Percentiles rank a stretch among this genome's conserved stretches.
Conservation (phyloP, 2,888 invertebrate genomes). For the Agapetus fuscipes region DNA sequence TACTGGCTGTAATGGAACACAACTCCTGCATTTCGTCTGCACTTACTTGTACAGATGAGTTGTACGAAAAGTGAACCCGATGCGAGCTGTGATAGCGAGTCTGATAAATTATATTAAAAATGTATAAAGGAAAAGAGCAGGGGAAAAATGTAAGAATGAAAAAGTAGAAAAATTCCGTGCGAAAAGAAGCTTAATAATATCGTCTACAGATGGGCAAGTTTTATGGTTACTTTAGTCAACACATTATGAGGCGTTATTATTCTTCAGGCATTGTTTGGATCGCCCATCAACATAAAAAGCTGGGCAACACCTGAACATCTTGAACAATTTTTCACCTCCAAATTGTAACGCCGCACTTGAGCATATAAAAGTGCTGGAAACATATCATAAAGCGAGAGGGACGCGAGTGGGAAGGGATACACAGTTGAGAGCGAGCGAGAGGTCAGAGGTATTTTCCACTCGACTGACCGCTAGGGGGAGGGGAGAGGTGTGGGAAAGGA, state of each 20-base stretch:
- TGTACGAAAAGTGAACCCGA: too few species aligned
- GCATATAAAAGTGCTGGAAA: conserved; percentile 9
- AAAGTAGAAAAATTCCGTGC: too few species aligned
- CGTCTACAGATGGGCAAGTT: too few species aligned
- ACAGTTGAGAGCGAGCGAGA: conserved; percentile 4
- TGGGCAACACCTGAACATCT: conserved; percentile 6
- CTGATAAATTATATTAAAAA: background rate
- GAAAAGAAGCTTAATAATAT: too few species aligned
- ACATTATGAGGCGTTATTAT: conserved; percentile 1
- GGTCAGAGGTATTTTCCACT: conserved; percentile 20
- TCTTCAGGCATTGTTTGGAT: conserved; percentile 1
- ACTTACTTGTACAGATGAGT: too few species aligned
- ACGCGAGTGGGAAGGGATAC: conserved; percentile 1
- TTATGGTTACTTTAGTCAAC: conserved; percentile 3
- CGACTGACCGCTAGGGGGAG: conserved; percentile 13
- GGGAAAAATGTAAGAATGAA: too few species aligned
- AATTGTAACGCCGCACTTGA: conserved; percentile 10
- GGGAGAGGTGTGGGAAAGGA: conserved; percentile 22
- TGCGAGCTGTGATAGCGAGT: too few species aligned
- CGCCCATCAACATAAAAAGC: conserved; percentile 4
- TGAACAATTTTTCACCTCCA: conserved; percentile 12
- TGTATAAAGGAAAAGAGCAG: too few species aligned
- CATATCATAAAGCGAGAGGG: conserved; percentile 11
- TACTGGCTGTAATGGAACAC: conserved; percentile 4
- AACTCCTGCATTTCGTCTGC: background rate